Percentiles rank a stretch among this genome's conserved stretches.
These are phyloP conservation scores for Pagetopsis macropterus DNA, from an alignment of 2,797 vertebrate genomes.

Conservation along the genomic window DNA sequence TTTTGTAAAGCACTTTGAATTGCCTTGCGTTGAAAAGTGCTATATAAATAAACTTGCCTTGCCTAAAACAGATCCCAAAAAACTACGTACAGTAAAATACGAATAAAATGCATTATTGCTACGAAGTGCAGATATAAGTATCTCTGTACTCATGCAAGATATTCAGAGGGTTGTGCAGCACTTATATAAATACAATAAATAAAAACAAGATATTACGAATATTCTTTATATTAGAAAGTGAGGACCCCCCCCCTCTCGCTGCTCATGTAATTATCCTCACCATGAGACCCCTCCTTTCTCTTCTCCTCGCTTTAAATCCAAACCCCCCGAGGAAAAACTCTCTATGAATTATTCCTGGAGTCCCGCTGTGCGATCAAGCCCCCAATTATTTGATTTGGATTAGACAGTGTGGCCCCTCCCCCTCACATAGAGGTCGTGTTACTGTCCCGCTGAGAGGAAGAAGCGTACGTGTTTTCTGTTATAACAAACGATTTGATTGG, in stretches of 20 bases:
- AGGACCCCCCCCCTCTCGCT: conserved; percentile 62
- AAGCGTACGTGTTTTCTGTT: neutral
- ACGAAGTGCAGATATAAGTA: too few species aligned
- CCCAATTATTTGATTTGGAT: conserved; percentile 79
- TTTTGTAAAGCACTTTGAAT: too few species aligned
- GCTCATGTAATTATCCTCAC: conserved; percentile 69
- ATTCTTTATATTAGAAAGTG: conserved; percentile 43
- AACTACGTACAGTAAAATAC: too few species aligned
- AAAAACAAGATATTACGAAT: too few species aligned
- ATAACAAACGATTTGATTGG: too few species aligned
- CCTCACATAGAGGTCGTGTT: conserved; percentile 49
- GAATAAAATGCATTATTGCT: too few species aligned
- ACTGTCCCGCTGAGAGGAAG: conserved; percentile 67
- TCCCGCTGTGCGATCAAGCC: conserved; percentile 66
- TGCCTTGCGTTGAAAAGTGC: too few species aligned
- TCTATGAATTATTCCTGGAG: conserved; percentile 62
- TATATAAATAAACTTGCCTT: too few species aligned
- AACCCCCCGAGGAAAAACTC: conserved; percentile 10
- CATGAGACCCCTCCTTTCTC: conserved; percentile 59
- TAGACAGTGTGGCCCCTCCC: conserved; percentile 62
- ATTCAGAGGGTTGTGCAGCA: too few species aligned
- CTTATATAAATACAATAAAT: too few species aligned
- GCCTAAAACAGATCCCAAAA: too few species aligned
- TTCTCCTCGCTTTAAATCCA: conserved; percentile 17
- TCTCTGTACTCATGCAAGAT: too few species aligned